These are phyloP conservation scores for Anser cygnoides DNA, from an alignment of 2,113 vertebrate genomes.

Conservation along the genomic window DNA sequence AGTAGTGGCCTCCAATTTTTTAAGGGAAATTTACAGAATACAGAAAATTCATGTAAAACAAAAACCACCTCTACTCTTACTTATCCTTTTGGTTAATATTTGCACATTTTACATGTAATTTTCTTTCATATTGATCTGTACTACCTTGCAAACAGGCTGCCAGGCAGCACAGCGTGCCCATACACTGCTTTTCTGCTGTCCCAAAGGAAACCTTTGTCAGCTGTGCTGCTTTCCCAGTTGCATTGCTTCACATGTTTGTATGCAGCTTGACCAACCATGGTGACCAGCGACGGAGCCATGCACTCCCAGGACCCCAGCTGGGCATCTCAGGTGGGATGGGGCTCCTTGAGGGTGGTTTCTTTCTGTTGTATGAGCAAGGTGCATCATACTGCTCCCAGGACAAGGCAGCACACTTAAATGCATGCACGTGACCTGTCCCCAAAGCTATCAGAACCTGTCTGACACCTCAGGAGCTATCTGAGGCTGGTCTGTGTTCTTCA, in stretches of 20 bases:
- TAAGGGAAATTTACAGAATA: not conserved
- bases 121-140: not conserved
- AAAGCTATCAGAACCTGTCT: not conserved
- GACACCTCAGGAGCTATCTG: no score
- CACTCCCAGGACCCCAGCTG: not conserved
- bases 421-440: rapidly evolving
- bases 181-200: rapidly evolving
- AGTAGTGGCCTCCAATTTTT: not conserved
- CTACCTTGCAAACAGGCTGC: rapidly evolving
- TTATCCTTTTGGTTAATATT: not conserved
- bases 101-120: not conserved
- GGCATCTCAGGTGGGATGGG: not conserved
- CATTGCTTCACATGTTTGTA: rapidly evolving
- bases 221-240: not conserved
- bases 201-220: not conserved
- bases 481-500: not conserved
- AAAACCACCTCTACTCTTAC: not conserved
- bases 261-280: rapidly evolving
- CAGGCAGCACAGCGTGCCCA: no score
- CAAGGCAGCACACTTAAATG: rapidly evolving
- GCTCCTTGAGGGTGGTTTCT: not conserved
- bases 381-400: not conserved
- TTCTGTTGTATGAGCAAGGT: not conserved
- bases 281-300: rapidly evolving
- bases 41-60: not conserved